Conservation (phyloP, 2,113 vertebrate species). For the Ictalurus furcatus region DNA sequence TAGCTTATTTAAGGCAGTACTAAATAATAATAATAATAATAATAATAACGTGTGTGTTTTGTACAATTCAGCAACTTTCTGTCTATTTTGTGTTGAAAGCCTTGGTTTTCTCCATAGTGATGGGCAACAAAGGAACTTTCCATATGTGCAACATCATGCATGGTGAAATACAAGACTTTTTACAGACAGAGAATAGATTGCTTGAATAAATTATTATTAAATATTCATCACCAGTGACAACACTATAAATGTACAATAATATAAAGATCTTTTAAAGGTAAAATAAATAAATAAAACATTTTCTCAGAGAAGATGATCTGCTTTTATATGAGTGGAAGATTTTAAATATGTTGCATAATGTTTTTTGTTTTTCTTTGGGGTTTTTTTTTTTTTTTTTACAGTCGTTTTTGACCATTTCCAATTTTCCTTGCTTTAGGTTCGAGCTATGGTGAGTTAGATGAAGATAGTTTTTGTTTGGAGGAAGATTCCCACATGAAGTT, state of each 20-base stretch:
- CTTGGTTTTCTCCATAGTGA: background rate
- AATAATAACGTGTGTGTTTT: background rate
- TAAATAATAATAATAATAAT: no score
- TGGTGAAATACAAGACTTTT: background rate
- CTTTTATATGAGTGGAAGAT: background rate
- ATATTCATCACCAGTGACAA: background rate
- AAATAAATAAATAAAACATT: background rate
- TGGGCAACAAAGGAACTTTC: background rate
- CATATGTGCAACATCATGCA: background rate
- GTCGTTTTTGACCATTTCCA: background rate
- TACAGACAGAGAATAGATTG: background rate
- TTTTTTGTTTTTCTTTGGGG: no score
- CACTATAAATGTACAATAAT: no score
- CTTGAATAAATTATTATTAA: background rate
- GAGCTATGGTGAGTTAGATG: conserved; percentile 58
- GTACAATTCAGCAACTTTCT: background rate
- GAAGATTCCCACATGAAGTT: conserved; percentile 69
- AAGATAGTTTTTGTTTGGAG: conserved; percentile 64
- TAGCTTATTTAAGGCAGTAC: no score
- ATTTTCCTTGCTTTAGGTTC: conserved; percentile 53
- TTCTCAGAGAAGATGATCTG: background rate
- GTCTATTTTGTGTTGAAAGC: background rate
- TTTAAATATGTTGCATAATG: background rate
- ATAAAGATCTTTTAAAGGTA: background rate
- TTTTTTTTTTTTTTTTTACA: background rate